Conservation (phyloP, 2,797 vertebrate genomes). For the Muraenolepis orangiensis region DNA sequence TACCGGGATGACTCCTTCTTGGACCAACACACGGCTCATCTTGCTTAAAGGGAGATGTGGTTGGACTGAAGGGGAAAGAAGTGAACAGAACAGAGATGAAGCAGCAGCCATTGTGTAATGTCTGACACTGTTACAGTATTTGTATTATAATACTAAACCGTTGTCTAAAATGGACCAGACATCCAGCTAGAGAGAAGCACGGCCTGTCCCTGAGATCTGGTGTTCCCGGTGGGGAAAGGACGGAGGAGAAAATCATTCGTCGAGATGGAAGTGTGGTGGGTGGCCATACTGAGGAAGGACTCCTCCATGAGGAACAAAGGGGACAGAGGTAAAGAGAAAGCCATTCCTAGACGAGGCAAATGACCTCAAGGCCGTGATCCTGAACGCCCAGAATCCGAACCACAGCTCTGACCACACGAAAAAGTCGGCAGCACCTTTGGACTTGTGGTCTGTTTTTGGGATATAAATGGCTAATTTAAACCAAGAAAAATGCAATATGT, state of each 20-base stretch:
- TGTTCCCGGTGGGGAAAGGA: too few species aligned
- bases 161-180: not conserved
- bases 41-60: not conserved
- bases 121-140: not conserved
- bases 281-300: too few species aligned
- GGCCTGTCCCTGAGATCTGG: not conserved
- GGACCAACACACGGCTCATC: too few species aligned
- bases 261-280: too few species aligned
- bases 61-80: not conserved
- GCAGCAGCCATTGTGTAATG: not conserved
- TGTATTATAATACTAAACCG: not conserved
- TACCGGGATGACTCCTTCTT: too few species aligned
- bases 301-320: not conserved
- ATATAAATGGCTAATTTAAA: not conserved
- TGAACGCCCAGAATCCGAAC: not conserved
- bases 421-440: not conserved
- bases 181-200: not conserved
- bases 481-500: not conserved
- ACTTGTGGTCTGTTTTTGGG: not conserved
- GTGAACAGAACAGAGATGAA: not conserved
- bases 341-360: not conserved
- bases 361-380: not conserved
- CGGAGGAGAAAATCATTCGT: not conserved
- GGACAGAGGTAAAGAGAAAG: not conserved
- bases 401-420: not conserved